Base-by-base conservation (phyloP, 2,113 vertebrate genomes). In the Chaetodon auriga region DNA sequence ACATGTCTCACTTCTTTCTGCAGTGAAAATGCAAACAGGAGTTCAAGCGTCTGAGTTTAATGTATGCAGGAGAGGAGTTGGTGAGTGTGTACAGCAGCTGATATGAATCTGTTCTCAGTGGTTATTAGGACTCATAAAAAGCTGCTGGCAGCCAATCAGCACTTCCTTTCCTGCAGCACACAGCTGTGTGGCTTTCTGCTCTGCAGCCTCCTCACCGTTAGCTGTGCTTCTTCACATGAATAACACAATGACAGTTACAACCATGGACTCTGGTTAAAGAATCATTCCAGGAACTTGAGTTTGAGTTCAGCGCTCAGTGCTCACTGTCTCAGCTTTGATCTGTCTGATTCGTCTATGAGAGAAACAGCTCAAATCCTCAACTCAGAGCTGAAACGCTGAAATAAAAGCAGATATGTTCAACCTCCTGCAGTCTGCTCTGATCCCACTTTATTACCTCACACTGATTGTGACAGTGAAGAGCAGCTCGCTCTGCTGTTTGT, bases 91-190 rank as follows among this genome's bases (percentile, higher is more conserved):
- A 35, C 57, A 60, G 57, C 57, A 35, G 57, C 58, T 18, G 30
- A 60, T 60, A 18, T 18, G 30, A 60, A 36, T 60, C 58, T 60
- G 58, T 18, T 60, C 58, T 60, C 58, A 60, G 58, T 19, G 58
- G 58, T 60, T 60, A 60, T 36, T 36, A 60, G 55, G 57, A 35
- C 30, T 60, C 30, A 36, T 36, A 35, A 60, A 23, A 57, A 57
- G 25, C n/a, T 25, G 54, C 18, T 25, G 11, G 8, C n/a, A 57
- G 54, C n/a, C 3, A 23, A 23, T 12, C 53, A 23, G 16, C 58
- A 36, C 58, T 60, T 60, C 58, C 58, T 35, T 58, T 60, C 30
- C 58, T 60, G 58, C 58, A 57, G 53, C 53, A n/a, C 21, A 55
- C 53, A 21, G 58, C 58, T 60, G 58, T 36, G 58, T 60, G 58